Evolutionary conservation across 2,797 vertebrate genomes (phyloP).

Genomic region (Dendrocincla fuliginosa): DNA sequence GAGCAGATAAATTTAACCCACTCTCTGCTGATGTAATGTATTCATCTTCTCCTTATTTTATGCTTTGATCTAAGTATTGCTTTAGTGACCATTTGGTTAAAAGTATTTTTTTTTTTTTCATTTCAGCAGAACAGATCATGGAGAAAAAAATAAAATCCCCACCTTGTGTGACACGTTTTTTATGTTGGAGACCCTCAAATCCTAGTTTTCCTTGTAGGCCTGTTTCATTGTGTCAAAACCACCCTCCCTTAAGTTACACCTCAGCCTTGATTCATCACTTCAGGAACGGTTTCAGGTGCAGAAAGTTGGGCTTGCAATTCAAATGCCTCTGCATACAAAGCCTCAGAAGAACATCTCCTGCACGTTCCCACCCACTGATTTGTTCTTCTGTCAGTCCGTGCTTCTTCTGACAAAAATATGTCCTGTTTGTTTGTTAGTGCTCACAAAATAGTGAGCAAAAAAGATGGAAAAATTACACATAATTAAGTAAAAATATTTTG

Average conservation of each 20-base stretch:
- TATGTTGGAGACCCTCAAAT: neutral
- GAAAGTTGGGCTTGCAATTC: neutral
- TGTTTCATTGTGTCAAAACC: neutral
- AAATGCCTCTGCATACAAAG: neutral
- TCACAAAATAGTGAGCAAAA: slow-evolving; percentile 21
- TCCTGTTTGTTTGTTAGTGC: neutral
- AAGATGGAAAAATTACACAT: slow-evolving; percentile 46
- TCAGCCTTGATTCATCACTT: neutral
- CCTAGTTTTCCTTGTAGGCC: neutral
- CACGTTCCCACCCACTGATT: neutral
- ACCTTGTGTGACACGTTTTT: neutral
- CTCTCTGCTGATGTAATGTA: neutral
- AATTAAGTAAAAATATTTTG: slow-evolving; percentile 52
- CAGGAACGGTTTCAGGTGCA: neutral
- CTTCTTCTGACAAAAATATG: neutral
- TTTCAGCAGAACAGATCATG: neutral
- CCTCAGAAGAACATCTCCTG: neutral
- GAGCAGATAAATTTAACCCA: neutral
- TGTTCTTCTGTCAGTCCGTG: neutral
- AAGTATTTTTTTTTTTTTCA: neutral
- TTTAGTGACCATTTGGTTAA: neutral
- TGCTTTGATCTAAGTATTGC: neutral
- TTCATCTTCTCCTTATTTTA: neutral
- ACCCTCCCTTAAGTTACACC: neutral
- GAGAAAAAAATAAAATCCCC: neutral